Evolutionary conservation across 2,113 vertebrate species (phyloP), one percentile per base, ranked within the genome.

Genomic region (Neopipo cinnamomea): DNA sequence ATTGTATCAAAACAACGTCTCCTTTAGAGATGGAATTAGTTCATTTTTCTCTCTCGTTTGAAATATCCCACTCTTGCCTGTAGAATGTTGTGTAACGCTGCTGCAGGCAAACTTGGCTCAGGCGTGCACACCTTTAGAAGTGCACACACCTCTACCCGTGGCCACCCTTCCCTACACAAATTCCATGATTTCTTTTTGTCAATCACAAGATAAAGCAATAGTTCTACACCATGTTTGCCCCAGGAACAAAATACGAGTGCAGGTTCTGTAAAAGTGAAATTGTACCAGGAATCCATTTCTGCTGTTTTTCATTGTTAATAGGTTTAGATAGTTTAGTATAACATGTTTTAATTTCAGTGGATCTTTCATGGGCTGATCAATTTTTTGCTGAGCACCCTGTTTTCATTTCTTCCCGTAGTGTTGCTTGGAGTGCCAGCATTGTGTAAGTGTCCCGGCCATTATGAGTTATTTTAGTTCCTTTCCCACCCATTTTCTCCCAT

Each of bases 401-500:
- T 41, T 62, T 55, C 19, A 31, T 62, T 62, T 76, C 39, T 75
- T 62, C 21, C 16, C 4, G 14, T 33, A 21, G 14, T 11, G 25
- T 8, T 61, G 31, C 49, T 27, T 37, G 49, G 27, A 33, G 27
- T 28, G 42, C 63, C 18, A 11, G 1, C 6, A 2, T 12, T 35
- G 30, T 8, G 2, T 5, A 19, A 33, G 25, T 4, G 22, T 13
- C 41, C 25, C 8, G 25, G 30, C 20, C n/a, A 5, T 6, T 7
- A 4, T 13, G 30, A 25, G 11, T 31, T 49, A 9, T 6, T n/a
- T 25, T 15, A 31, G 6, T 55, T 37, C 30, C 39, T 39, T n/a
- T 30, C 28, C 2, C n/a, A 7, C 4, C 7, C 15, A 0, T 33
- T 30, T 73, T 41, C 12, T 61, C 1, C 33, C 9, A 0, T n/a